Evolutionary conservation across 1,140 invertebrate species (phyloP).

Genomic region (Drosophila kohkoa): DNA sequence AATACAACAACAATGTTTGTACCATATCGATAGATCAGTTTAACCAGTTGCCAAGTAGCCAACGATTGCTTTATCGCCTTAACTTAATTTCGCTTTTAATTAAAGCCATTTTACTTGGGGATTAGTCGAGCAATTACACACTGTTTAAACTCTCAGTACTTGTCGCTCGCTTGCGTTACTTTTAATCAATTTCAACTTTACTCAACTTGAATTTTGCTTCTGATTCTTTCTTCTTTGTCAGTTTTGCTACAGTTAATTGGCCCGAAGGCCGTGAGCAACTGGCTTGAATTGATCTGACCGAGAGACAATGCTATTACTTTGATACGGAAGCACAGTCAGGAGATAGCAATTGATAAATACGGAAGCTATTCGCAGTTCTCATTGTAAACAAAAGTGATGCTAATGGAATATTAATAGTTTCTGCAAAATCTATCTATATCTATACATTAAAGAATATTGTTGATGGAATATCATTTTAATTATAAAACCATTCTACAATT

Average conservation of each 20-base stretch:
- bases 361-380: conserved; percentile 8
- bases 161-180: conserved; percentile 38
- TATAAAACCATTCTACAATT: too few relatives aligned
- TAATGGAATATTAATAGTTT: background rate
- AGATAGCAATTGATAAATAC: conserved; percentile 26
- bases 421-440: background rate
- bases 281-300: conserved; percentile 24
- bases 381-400: background rate
- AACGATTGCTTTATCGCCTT: conserved; percentile 45
- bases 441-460: background rate
- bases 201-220: conserved; percentile 26
- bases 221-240: conserved; percentile 25
- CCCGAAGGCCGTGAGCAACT: conserved; percentile 54
- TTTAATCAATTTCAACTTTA: conserved; percentile 41
- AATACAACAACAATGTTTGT: conserved; percentile 10
- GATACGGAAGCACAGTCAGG: conserved; percentile 9
- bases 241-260: conserved; percentile 50
- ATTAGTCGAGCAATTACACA: conserved; percentile 49
- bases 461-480: too few relatives aligned
- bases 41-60: background rate
- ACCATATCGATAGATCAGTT: conserved; percentile 25
- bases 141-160: conserved; percentile 46
- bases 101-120: conserved; percentile 52
- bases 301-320: background rate
- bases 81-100: conserved; percentile 73